Base-by-base conservation (phyloP, 2,113 vertebrate genomes). In the Mirounga angustirostris region DNA sequence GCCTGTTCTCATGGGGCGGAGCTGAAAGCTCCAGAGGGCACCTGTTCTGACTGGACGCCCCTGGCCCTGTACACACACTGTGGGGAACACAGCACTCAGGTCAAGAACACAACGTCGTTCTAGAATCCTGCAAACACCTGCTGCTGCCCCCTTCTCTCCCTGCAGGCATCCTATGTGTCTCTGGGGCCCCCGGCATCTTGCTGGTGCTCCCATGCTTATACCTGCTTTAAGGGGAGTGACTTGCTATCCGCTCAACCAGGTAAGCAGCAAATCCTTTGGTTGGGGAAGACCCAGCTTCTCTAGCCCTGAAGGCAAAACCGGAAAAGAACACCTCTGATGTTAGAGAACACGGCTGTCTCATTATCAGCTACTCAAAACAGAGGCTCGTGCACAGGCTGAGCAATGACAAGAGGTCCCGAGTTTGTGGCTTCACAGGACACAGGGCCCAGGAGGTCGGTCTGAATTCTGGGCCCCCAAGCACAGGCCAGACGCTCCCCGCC, bases 51-150 rank as follows among this genome's bases (percentile, higher is more conserved):
- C 18, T 46, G 0, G 2, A 80, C n/a, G 59, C n/a, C 52, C 71
- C 43, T 30, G 58, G 12, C 21, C 16, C 21, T 4, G 26, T 30
- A 28, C 1, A 7, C 6, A 7, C 3, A 0, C 2, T 8, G 14
- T 6, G 40, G 73, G 7, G 5, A 43, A 2, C 13, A 26, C 8
- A 12, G 24, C 9, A 1, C 24, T 22, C 36, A 22, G 65, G 4
- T 36, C 79, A 15, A 46, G 54, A 6, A 50, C 56, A 26, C 5
- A 7, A 18, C 0, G 2, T 59, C 21, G 3, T 10, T 86, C 83
- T 36, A 11, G 65, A 89, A 52, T 26, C 26, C 50, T 56, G 54
- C 2, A 15, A 43, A 36, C 16, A 8, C 30, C 14, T 50, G 81
- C 56, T 10, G 33, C 19, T 14, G 58, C 43, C 65, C 74, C 12